phyloP scores from a whole-genome alignment of 2,888 invertebrate genomes.

The Limnephilus rhombicus region DNA sequence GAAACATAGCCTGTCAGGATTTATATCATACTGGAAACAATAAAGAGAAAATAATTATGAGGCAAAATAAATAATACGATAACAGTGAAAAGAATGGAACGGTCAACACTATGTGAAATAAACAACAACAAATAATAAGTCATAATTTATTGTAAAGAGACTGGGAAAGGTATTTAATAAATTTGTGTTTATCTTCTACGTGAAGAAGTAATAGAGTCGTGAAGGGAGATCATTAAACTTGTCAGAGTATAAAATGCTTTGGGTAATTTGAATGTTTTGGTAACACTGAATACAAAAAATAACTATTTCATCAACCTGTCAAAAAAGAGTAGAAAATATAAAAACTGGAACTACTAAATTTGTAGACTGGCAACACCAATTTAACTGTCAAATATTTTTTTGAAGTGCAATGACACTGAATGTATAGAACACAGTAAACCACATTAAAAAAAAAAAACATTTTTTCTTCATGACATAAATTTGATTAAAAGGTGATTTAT shows the following conservation, averaged over 20 bases:
- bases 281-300: neutral
- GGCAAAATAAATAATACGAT: neutral
- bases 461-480: too few species aligned
- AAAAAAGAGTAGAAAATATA: too few species aligned
- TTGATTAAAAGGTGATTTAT: too few species aligned
- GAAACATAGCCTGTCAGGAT: neutral
- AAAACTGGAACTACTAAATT: too few species aligned
- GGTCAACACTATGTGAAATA: neutral
- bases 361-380: too few species aligned
- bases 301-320: too few species aligned
- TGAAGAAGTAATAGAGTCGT: neutral
- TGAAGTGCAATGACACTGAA: too few species aligned
- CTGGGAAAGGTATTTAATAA: neutral
- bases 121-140: neutral
- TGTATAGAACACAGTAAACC: too few species aligned
- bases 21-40: neutral
- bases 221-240: constrained; percentile 11
- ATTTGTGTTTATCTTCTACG: constrained; percentile 3
- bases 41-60: neutral
- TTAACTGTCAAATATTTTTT: too few species aligned
- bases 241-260: neutral
- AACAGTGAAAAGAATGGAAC: neutral
- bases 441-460: too few species aligned
- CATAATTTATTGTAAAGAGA: neutral
- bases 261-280: constrained; percentile 24